Evolutionary conservation across 2,888 invertebrate genomes (phyloP).

Genomic region (Odontomyia ornata): DNA sequence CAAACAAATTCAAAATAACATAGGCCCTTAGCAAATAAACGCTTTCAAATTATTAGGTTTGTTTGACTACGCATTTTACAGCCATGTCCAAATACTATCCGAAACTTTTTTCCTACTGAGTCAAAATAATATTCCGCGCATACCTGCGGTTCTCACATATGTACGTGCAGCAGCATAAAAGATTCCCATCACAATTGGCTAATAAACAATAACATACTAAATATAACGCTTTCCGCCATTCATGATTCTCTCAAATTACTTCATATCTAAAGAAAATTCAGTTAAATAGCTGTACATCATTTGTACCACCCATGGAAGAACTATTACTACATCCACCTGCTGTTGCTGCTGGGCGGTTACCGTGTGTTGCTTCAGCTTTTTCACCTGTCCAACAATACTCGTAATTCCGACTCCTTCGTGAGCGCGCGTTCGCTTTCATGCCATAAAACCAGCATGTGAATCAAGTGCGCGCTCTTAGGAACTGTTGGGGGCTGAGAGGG

Average conservation of each 20-base stretch:
- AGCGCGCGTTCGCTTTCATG: neutral
- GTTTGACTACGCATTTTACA: no score
- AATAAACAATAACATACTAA: neutral
- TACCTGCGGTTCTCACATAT: no score
- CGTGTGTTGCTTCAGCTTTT: no score
- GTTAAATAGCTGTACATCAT: constrained; percentile 8
- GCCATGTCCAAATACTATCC: no score
- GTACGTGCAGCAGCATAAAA: no score
- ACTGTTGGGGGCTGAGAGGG: neutral
- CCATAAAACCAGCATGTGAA: neutral
- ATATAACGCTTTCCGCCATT: neutral
- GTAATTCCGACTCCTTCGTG: neutral
- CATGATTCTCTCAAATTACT: neutral
- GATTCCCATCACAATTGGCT: neutral
- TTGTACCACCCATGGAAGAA: neutral
- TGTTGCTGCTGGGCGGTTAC: neutral
- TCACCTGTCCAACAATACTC: no score
- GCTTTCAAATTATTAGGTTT: no score
- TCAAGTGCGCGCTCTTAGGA: neutral
- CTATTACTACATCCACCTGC: neutral
- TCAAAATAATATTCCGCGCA: no score
- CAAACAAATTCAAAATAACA: no score
- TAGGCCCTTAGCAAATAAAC: no score
- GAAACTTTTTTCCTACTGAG: no score
- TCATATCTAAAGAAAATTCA: neutral